Percentiles rank a stretch among this genome's conserved stretches.
Conservation (phyloP, 1,140 invertebrate genomes). For the Uloborus diversus region DNA sequence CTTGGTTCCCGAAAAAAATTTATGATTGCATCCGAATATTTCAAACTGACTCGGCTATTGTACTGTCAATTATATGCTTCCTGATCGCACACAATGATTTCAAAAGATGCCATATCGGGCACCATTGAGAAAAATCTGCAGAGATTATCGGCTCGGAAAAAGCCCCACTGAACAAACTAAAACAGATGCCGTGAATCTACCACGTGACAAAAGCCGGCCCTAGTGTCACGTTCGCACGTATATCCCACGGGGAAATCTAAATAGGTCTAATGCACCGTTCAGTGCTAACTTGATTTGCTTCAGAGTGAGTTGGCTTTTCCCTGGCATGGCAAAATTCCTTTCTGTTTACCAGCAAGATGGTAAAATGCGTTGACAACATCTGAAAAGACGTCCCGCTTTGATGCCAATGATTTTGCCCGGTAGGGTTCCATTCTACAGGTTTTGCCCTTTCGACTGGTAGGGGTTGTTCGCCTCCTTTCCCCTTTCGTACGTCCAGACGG, state of each 20-base stretch:
- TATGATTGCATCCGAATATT: too few relatives aligned
- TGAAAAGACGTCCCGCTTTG: conserved; percentile 18
- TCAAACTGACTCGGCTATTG: too few relatives aligned
- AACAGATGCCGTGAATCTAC: conserved; percentile 31
- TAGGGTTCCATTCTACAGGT: conserved; percentile 11
- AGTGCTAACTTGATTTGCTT: conserved; percentile 5
- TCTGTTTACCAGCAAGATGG: conserved; percentile 10
- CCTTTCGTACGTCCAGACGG: not conserved
- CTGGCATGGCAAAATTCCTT: not conserved
- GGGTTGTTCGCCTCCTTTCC: not conserved
- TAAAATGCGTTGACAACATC: conserved; percentile 25
- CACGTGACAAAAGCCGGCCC: conserved; percentile 6
- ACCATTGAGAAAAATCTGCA: not conserved
- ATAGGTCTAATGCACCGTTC: not conserved
- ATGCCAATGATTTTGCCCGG: conserved; percentile 21
- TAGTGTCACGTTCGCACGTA: not conserved
- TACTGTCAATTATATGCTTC: not conserved
- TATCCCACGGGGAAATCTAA: conserved; percentile 9
- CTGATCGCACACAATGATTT: not conserved
- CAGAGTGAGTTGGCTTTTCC: conserved; percentile 4
- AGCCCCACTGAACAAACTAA: conserved; percentile 23
- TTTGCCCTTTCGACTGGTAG: not conserved
- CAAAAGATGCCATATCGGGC: not conserved
- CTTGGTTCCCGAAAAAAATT: too few relatives aligned
- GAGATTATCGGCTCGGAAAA: conserved; percentile 3